Base-by-base conservation (phyloP, 2,797 vertebrate species). In the Phataginus tetradactyla region DNA sequence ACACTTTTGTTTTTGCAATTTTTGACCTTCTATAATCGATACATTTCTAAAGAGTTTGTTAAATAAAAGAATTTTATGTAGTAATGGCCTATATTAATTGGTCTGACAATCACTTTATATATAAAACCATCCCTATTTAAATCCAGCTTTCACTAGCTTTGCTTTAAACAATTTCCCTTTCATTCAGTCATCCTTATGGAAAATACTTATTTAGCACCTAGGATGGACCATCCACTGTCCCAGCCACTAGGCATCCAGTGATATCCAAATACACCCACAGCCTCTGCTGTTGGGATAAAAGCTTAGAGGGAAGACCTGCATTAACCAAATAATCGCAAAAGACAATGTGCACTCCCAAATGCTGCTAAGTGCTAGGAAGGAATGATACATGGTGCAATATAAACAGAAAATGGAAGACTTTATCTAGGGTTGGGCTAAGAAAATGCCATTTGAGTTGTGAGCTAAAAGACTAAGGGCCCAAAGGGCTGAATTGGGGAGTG, bases 21-120 rank as follows among this genome's bases (percentile, higher is more conserved):
- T 18, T 61, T 61, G 63, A 37, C 42, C 84, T 77, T 83, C 80
- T 71, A 10, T 63, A 96, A 63, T 34, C 29, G 61, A 34, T 71
- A 59, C 8, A 69, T 78, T 95, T 93, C 55, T 85, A 23, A 87
- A 74, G 66, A 84, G 12, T 34, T 13, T 92, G 27, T 45, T 87
- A 66, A 87, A 39, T 94, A 13, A 86, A 95, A 92, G 94, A n/a
- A 85, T 79, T 69, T 86, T 71, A 18, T 49, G 32, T 53, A 68
- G 14, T 61, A 64, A 37, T 80, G 61, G 34, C 55, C 68, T 4
- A 32, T 79, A 59, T 25, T 69, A 53, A 87, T 11, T 75, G 37
- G 79, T 81, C 23, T 72, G 55, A 64, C 18, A 63, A 18, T 78
- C 29, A 66, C 66, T 91, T 89, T 95, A 63, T 71, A 72, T 57